Base-by-base conservation (phyloP, 2,888 invertebrate species). In the Philaethria dido region DNA sequence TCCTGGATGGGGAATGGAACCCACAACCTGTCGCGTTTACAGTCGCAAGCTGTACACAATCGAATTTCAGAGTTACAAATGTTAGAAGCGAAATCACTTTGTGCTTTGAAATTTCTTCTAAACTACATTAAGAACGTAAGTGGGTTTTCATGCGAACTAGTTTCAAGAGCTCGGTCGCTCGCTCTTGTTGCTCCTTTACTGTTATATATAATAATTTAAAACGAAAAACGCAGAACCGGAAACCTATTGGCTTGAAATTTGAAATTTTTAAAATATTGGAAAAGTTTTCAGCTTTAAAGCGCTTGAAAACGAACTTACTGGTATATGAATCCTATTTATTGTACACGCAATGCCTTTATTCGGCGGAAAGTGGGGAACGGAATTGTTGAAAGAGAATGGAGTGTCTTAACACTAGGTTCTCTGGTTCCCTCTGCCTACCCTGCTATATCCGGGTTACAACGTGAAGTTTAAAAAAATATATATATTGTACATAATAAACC, bases 91-190 rank as follows among this genome's bases (percentile, higher is more conserved):
- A 57, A 57, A 57, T 57, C 57, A 25, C 39, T 42, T 57, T 42
- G 25, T 57, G 22, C 22, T 42, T 42, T 42, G 42, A 25, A 57
- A 57, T 57, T 57, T 57, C 42, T 25, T 57, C 42, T 42, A 57
- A 57, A 42, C 57, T 57, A 22, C 57, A 57, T 57, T 57, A 42
- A 57, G 57, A 42, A 25, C 42, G 57, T 57, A 57, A 57, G 57
- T 57, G 25, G 57, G 16, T 57, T 57, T 57, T 42, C 57, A 57
- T 57, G 57, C 57, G 57, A 57, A 57, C 22, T 57, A 20, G 39
- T 57, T 42, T 42, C 57, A 22, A 42, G 42, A 57, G 42, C 57
- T 16, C 52, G 29, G 57, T 57, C 42, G 42, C 16, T 57, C 42
- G 42, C 22, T 57, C 57, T 57, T 42, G 42, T 57, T 42, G 57